A percentile compares a stretch with the other conserved stretches of the same genome.
Conservation (phyloP, 2,888 invertebrate genomes). For the Agriotes lineatus region DNA sequence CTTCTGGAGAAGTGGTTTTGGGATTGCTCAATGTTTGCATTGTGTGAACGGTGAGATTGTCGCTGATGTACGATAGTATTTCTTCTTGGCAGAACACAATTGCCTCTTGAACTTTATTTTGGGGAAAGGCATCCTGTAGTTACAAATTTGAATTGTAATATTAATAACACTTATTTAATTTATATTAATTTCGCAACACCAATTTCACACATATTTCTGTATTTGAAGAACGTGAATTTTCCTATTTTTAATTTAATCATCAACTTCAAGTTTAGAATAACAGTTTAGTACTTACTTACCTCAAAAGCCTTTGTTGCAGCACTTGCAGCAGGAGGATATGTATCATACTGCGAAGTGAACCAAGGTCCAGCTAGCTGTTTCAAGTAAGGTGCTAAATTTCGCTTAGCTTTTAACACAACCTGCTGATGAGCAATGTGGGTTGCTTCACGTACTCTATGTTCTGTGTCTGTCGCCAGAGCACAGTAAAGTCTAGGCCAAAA, state of each 20-base stretch:
- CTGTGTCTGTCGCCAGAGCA: conserved; percentile 80
- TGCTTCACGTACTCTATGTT: conserved; percentile 87
- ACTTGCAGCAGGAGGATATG: conserved; percentile 85
- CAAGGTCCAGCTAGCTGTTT: conserved; percentile 85
- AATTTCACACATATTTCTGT: no score
- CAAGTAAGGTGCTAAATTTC: conserved; percentile 83
- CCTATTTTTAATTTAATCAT: no score
- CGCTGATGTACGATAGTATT: conserved; percentile 79
- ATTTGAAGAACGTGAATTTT: no score
- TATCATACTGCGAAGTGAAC: conserved; percentile 88
- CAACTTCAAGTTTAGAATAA: no score
- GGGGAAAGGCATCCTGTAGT: conserved; percentile 86
- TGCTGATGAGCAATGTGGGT: conserved; percentile 81
- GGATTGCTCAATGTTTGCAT: conserved; percentile 69
- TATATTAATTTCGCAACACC: no score
- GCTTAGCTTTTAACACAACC: conserved; percentile 76
- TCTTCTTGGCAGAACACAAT: conserved; percentile 86
- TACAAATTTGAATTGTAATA: no score
- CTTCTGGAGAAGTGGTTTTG: conserved; percentile 72
- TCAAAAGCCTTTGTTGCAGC: conserved; percentile 78
- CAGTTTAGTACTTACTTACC: conserved; percentile 64
- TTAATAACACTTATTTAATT: no score
- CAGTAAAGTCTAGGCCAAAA: conserved; percentile 88
- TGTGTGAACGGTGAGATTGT: conserved; percentile 76
- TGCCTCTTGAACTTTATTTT: conserved; percentile 82